A percentile compares a stretch with the other conserved stretches of the same genome.
Evolutionary conservation across 2,797 vertebrate genomes (phyloP).

Genomic region (Thaleichthys pacificus): DNA sequence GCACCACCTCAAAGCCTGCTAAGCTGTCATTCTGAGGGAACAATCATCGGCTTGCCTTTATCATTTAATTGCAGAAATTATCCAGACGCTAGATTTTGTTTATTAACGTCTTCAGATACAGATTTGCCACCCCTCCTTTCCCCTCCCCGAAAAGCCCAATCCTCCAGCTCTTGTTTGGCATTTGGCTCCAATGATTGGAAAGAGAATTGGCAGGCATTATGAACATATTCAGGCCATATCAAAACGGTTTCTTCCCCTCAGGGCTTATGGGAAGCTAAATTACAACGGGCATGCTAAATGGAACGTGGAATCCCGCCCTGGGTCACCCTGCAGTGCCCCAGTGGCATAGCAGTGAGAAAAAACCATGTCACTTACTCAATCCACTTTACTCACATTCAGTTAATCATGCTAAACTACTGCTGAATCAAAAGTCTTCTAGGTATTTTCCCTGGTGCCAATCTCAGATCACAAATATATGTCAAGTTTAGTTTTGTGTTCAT

Average conservation of each 20-base stretch:
- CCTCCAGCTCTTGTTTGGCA: slow-evolving; percentile 16
- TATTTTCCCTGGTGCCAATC: no score
- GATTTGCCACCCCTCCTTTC: slow-evolving; percentile 22
- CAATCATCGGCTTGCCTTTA: slow-evolving; percentile 53
- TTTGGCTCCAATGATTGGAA: slow-evolving; percentile 56
- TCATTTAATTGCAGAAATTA: slow-evolving; percentile 68
- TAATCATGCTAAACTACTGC: no score
- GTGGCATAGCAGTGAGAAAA: slow-evolving; percentile 34
- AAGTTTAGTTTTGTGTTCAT: no score
- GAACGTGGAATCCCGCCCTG: slow-evolving; percentile 38
- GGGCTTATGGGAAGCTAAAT: slow-evolving; percentile 66
- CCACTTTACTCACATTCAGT: background rate
- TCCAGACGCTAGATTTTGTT: slow-evolving; percentile 55
- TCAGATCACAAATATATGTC: no score
- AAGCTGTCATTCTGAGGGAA: slow-evolving; percentile 42
- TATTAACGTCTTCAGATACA: slow-evolving; percentile 57
- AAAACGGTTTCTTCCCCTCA: slow-evolving; percentile 57
- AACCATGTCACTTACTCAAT: slow-evolving; percentile 28
- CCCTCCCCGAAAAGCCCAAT: no score
- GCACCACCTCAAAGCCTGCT: slow-evolving; percentile 42
- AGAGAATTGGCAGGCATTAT: slow-evolving; percentile 56
- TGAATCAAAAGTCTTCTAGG: no score
- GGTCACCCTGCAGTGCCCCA: slow-evolving; percentile 35
- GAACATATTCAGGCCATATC: slow-evolving; percentile 55
- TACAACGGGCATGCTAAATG: slow-evolving; percentile 49